Conservation (phyloP, 2,113 vertebrate species). For the Tragelaphus buxtoni region DNA sequence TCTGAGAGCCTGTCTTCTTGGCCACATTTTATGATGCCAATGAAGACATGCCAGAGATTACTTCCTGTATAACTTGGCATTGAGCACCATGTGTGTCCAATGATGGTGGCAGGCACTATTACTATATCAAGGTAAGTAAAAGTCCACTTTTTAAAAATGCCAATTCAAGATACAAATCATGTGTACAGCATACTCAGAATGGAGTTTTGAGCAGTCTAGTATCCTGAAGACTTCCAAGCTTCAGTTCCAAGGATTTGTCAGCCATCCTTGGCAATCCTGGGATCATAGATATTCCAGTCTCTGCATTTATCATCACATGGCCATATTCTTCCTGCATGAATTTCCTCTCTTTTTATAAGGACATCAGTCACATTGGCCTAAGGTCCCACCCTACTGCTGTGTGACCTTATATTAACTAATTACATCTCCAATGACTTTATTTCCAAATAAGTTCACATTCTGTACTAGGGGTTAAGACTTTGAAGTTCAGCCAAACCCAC, state of each 20-base stretch:
- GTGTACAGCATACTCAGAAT: conserved; percentile 37
- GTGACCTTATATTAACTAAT: background rate
- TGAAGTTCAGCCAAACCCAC: background rate
- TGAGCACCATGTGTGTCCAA: background rate
- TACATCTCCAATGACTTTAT: background rate
- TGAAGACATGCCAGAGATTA: background rate
- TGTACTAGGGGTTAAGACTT: background rate
- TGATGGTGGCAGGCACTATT: background rate
- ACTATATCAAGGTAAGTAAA: background rate
- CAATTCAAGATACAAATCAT: conserved; percentile 4
- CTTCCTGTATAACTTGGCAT: background rate
- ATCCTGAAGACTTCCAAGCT: background rate
- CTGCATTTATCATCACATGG: background rate
- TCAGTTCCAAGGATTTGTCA: background rate
- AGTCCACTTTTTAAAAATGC: background rate
- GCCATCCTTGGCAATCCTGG: background rate
- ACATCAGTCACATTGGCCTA: background rate
- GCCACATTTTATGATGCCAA: background rate
- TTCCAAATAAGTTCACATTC: background rate
- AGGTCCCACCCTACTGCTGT: background rate
- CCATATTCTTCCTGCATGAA: background rate
- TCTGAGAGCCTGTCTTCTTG: background rate
- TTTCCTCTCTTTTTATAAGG: background rate
- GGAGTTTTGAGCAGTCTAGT: conserved; percentile 36
- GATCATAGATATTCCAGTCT: background rate